Percentiles rank a stretch among this genome's conserved stretches.
phyloP scores from a whole-genome alignment of 2,797 vertebrate genomes.

The Arvicola amphibius region DNA sequence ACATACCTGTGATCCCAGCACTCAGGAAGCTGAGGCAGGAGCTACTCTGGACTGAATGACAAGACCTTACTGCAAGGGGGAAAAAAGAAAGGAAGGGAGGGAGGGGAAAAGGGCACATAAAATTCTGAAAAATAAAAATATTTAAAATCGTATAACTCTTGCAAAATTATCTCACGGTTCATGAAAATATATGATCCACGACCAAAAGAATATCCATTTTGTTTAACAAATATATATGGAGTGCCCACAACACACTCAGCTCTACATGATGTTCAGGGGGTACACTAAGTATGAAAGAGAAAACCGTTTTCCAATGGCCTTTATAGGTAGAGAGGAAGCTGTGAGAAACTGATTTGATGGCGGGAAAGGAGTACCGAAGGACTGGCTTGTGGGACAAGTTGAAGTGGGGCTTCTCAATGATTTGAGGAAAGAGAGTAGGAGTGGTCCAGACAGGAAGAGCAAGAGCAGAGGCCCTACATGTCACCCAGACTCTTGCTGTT shows the following conservation, averaged over 20 bases:
- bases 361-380: rapidly evolving
- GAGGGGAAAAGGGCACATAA: not conserved
- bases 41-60: not conserved
- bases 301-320: not conserved
- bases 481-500: not conserved
- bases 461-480: not conserved
- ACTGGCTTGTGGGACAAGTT: not conserved
- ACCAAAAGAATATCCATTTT: not conserved
- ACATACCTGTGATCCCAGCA: not conserved
- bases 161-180: not conserved
- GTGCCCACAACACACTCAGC: not conserved
- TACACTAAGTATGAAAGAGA: not conserved
- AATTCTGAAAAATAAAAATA: not conserved
- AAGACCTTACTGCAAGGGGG: not conserved
- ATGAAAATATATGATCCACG: not conserved
- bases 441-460: not conserved
- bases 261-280: not conserved
- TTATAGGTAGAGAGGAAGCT: not conserved
- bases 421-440: not conserved
- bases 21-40: not conserved
- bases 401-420: not conserved
- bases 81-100: no score
- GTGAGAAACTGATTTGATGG: not conserved
- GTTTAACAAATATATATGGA: not conserved
- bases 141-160: conserved; percentile 16